Conservation (phyloP, 2,113 vertebrate genomes). For the Piprites chloris region DNA sequence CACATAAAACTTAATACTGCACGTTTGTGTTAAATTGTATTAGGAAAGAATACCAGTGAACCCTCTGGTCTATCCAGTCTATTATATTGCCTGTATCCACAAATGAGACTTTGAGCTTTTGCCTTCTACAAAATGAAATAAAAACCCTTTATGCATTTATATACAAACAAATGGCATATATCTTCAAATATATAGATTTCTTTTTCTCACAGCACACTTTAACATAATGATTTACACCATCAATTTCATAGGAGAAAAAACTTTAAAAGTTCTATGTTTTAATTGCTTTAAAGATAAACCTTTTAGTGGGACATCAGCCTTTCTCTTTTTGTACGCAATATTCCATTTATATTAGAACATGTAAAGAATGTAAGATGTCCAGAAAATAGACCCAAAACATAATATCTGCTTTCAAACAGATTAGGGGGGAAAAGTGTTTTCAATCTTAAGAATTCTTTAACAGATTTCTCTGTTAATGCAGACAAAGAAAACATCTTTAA, state of each 20-base stretch:
- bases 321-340: background rate
- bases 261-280: background rate
- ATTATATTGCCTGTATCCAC: background rate
- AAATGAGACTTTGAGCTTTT: background rate
- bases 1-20: background rate
- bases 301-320: fast-evolving
- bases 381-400: background rate
- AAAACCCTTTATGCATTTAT: fast-evolving
- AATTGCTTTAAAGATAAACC: background rate
- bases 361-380: background rate
- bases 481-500: background rate
- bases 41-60: background rate
- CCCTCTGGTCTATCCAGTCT: background rate
- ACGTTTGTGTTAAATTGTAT: background rate
- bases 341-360: background rate
- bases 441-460: background rate
- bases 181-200: background rate
- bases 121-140: background rate
- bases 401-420: background rate
- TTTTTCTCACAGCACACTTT: background rate
- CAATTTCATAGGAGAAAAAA: background rate
- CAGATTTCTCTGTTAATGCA: background rate
- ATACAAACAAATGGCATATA: background rate
- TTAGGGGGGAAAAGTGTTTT: background rate
- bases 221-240: background rate